Percentiles rank a stretch among this genome's conserved stretches.
phyloP scores from a whole-genome alignment of 2,888 invertebrate species.

The Lutraria lutraria region DNA sequence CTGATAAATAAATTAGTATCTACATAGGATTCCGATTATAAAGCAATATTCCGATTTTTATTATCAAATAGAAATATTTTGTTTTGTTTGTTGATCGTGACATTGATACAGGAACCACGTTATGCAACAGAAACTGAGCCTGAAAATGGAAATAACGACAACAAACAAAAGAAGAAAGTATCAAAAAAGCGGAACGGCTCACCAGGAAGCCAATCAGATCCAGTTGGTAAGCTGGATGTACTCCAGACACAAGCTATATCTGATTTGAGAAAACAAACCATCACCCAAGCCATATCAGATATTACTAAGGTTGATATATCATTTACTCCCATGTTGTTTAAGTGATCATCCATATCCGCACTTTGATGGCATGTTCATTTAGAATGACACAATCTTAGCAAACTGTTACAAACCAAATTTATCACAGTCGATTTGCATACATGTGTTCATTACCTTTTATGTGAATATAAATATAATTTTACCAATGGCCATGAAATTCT shows the following conservation, averaged over 20 bases:
- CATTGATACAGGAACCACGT: neutral
- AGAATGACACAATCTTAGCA: no score
- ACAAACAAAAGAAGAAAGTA: neutral
- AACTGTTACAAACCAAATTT: no score
- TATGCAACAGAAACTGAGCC: neutral
- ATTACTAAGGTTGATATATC: neutral
- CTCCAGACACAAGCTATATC: neutral
- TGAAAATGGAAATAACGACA: neutral
- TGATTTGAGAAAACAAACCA: neutral
- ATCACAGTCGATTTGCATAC: no score
- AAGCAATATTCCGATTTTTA: no score
- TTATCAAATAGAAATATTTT: no score
- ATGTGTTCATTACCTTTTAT: no score
- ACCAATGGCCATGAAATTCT: no score
- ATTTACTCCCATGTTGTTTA: neutral
- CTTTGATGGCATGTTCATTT: no score
- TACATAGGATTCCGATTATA: no score
- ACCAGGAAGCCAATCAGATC: neutral
- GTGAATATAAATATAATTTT: no score
- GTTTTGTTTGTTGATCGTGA: no score
- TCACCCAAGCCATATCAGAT: neutral
- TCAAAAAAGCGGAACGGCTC: neutral
- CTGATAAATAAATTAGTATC: neutral
- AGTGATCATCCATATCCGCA: no score
- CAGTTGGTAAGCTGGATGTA: neutral